Percentiles rank a stretch among this genome's conserved stretches.
Evolutionary conservation across 2,113 vertebrate genomes (phyloP).

Genomic region (Burhinus bistriatus): DNA sequence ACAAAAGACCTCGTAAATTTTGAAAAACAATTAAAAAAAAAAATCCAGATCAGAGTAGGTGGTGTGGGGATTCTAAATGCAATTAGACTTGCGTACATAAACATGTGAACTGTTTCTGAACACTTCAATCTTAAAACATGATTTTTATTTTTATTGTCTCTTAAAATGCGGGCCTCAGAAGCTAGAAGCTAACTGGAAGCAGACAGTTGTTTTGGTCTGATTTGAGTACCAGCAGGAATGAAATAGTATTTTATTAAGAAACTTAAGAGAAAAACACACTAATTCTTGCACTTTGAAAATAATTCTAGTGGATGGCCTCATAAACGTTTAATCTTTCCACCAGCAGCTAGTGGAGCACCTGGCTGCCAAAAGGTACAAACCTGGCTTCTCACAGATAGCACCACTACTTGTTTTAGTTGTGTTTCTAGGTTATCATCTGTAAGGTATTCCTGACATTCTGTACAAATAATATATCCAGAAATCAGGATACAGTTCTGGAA

Average conservation of each 20-base stretch:
- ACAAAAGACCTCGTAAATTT: background rate
- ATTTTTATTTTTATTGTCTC: background rate
- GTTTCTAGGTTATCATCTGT: background rate
- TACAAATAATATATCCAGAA: background rate
- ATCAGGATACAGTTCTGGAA: background rate
- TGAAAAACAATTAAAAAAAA: background rate
- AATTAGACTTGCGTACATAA: background rate
- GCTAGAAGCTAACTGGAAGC: background rate
- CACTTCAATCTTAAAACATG: background rate
- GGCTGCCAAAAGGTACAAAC: background rate
- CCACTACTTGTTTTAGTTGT: background rate
- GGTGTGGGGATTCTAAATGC: background rate
- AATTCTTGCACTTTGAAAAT: background rate
- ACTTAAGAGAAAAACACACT: background rate
- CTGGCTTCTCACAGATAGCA: background rate
- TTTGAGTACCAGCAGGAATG: background rate
- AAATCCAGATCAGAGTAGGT: background rate
- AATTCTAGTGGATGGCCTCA: background rate
- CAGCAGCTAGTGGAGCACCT: background rate
- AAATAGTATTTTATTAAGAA: background rate
- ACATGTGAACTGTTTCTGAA: background rate
- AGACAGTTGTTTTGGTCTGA: background rate
- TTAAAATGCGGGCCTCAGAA: background rate
- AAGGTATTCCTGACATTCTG: background rate
- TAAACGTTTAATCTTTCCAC: background rate